Evolutionary conservation across 2,888 invertebrate genomes (phyloP), one percentile per base, ranked within the genome.

Genomic region (Pheosia tremula): DNA sequence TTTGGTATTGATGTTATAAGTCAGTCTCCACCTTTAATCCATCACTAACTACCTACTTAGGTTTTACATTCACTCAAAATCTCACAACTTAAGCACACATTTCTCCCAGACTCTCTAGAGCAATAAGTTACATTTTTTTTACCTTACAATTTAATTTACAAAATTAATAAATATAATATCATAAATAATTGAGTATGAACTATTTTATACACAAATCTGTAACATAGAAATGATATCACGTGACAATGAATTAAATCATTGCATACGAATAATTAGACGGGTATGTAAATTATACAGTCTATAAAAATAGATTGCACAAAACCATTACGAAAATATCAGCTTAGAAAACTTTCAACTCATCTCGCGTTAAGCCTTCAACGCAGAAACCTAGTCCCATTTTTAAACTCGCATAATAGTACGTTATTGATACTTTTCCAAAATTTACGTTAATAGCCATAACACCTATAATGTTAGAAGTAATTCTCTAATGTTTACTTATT

Each of bases 261-360:
- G 75, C 74, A 78, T 67, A 68, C 77, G 72, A 72, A 77, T 78
- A 24, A 24, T 24, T 24, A 77, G 75, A 75, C 58, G 72, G 64
- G 72, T 85, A 78, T 85, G 83, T 88, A 78, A 89, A 84, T 84
- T 80, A 87, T 79, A 84, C 81, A 83, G 85, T 85, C 83, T 91
- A 91, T 86, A 90, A 91, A 92, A 91, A 92, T 91, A 91, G 88
- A 92, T 91, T 90, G 91, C 91, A 91, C 90, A 80, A 88, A 87
- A 87, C 80, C 68, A 81, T 82, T 88, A 86, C 73, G 85, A 88
- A 90, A 89, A 90, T 89, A 90, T 87, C 81, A 82, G 82, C 81
- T 81, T 79, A 81, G 79, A 81, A 84, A 75, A 79, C 50, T 78
- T 83, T 80, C 74, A 74, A 74, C 68, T 64, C 70, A 74, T 66